Base-by-base conservation (phyloP, 2,797 vertebrate species). In the Sebastes nivosus region DNA sequence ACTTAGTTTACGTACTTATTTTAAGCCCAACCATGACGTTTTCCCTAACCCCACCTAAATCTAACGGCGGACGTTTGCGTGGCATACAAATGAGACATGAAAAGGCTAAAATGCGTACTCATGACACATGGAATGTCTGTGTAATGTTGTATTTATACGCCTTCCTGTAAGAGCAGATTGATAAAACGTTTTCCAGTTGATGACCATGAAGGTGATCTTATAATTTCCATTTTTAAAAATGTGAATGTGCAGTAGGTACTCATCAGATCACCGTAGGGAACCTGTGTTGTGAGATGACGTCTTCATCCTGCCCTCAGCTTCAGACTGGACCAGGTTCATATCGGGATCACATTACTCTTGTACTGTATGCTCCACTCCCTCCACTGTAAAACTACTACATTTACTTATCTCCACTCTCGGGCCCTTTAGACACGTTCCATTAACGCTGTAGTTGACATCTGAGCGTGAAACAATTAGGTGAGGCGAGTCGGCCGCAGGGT, bases 381-480 rank as follows among this genome's bases (percentile, higher is more conserved):
- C 34, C 7, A 12, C 52, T 59, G 55, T 59, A 55, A 67, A 65
- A 52, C 24, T 22, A 4, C 30, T 24, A 14, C 59, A 61, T 59
- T 72, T 64, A 74, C 67, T 71, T 25, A 59, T 77, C 70, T 67
- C 27, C 67, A 25, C 72, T 83, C 29, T n/a, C 1, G 0, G 55
- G 65, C 72, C 82, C 68, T 77, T 58, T 64, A 60, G 59, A 77
- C 70, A 74, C 57, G 36, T 67, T 69, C 34, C 63, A 75, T 82
- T 83, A 76, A 61, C 0, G 8, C 61, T 32, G 38, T 42, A 46
- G 60, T 63, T 73, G 55, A 84, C 54, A 54, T 79, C 73, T 72
- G 67, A 79, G 59, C 58, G 65, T 85, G 69, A 83, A 89, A 86
- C 67, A 86, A 85, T 87, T 84, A 77, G 61, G 10, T 22, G 61